A percentile compares a stretch with the other conserved stretches of the same genome.
phyloP scores from a whole-genome alignment of 2,797 vertebrate species.

The Cichlasoma orientale region DNA sequence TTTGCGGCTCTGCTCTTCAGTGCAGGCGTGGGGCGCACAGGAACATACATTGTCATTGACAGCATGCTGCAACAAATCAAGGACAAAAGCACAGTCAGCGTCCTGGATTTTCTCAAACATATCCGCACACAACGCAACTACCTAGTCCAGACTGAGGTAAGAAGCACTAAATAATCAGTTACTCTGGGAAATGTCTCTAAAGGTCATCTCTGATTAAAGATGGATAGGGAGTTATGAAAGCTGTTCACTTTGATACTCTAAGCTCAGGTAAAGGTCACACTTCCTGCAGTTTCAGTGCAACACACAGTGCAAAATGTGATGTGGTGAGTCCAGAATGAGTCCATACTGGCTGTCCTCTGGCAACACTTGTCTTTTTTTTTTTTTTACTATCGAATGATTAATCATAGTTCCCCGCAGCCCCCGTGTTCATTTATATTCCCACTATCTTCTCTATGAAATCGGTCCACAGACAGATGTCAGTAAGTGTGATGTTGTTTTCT shows the following conservation, averaged over 20 bases:
- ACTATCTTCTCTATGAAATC: background rate
- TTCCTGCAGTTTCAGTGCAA: conserved; percentile 25
- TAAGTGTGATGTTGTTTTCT: background rate
- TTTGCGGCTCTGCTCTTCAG: conserved; percentile 75
- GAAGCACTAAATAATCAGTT: background rate
- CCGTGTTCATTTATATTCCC: background rate
- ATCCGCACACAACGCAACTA: conserved; percentile 99
- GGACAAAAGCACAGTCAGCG: conserved; percentile 98
- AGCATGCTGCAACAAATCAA: conserved; percentile 99
- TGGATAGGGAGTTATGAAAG: conserved; percentile 44
- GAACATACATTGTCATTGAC: conserved; percentile 99
- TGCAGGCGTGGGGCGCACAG: conserved; percentile 97
- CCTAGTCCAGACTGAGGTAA: conserved; percentile 99
- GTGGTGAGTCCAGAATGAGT: conserved; percentile 2
- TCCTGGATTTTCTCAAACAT: conserved; percentile 98
- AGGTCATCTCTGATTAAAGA: conserved; percentile 54
- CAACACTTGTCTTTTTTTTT: background rate
- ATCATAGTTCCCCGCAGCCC: background rate
- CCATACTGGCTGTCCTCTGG: background rate
- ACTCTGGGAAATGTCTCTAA: conserved; percentile 31
- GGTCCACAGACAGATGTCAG: background rate
- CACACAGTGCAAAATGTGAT: conserved; percentile 30
- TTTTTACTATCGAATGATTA: background rate
- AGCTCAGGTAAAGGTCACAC: conserved; percentile 53
- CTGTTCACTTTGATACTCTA: conserved; percentile 35